Evolutionary conservation across 2,888 invertebrate species (phyloP).

Genomic region (Euproctis similis): DNA sequence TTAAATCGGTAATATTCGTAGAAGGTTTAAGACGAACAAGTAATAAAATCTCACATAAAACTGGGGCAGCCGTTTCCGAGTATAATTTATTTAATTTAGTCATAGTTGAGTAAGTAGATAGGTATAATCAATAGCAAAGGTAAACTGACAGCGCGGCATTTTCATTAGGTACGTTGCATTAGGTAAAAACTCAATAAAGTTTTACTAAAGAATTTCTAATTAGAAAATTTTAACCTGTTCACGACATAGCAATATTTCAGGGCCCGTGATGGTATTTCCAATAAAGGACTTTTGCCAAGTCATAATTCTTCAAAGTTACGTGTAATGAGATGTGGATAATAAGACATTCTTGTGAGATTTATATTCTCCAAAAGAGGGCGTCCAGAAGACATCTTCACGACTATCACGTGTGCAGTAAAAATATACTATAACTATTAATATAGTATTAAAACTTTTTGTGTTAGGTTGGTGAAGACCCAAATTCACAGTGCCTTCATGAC

Average conservation of each 20-base stretch:
- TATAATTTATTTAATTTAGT: conserved; percentile 32
- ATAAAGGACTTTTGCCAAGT: conserved; percentile 76
- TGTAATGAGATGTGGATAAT: conserved; percentile 75
- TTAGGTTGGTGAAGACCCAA: too few species aligned
- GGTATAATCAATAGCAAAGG: conserved; percentile 10
- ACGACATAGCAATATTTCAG: conserved; percentile 75
- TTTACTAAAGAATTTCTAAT: conserved; percentile 73
- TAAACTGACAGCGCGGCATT: conserved; percentile 63
- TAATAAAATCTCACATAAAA: conserved; percentile 22
- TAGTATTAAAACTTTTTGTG: too few species aligned
- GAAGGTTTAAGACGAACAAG: conserved; percentile 15
- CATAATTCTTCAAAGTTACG: conserved; percentile 75
- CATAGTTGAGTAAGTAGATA: conserved; percentile 19
- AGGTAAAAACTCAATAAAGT: conserved; percentile 74
- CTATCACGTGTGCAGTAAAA: conserved; percentile 15
- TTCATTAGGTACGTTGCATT: conserved; percentile 68
- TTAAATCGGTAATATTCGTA: conserved; percentile 19
- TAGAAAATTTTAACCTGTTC: conserved; percentile 75
- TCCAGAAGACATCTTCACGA: conserved; percentile 19
- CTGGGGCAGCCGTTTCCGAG: conserved; percentile 17
- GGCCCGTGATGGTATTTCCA: conserved; percentile 74
- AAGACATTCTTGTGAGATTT: conserved; percentile 67
- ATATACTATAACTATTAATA: conserved; percentile 24
- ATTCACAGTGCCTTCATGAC: too few species aligned
- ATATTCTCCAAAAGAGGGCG: conserved; percentile 39